phyloP scores from a whole-genome alignment of 2,888 invertebrate species.

The Trichogramma evanescens region DNA sequence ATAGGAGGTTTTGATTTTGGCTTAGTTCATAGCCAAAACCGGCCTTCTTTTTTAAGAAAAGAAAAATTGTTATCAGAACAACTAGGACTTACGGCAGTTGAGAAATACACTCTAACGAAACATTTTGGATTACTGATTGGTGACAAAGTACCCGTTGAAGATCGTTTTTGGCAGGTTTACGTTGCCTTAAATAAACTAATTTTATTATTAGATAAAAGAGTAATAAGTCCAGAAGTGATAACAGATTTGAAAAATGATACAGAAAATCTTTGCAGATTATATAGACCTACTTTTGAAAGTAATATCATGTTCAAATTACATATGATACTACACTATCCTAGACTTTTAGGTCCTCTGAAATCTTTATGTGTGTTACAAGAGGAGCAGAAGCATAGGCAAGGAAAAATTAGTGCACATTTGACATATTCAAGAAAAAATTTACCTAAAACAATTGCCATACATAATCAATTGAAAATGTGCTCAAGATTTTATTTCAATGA shows the following conservation, averaged over 20 bases:
- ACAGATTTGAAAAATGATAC: not conserved
- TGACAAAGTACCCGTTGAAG: constrained; percentile 11
- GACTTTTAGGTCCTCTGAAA: no score
- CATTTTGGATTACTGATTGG: constrained; percentile 17
- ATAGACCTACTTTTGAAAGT: not conserved
- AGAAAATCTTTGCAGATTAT: not conserved
- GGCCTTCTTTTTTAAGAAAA: constrained; percentile 3
- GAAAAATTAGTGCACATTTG: no score
- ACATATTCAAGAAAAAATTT: no score
- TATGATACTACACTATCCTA: no score
- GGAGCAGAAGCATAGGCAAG: no score
- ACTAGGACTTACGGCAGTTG: constrained; percentile 14
- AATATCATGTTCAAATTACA: no score
- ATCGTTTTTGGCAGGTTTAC: constrained; percentile 10
- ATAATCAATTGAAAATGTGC: no score
- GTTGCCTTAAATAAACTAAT: not conserved
- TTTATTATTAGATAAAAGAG: not conserved
- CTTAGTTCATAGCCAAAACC: constrained; percentile 4
- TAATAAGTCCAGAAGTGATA: not conserved
- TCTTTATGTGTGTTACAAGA: no score
- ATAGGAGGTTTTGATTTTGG: constrained; percentile 19
- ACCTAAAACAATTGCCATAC: no score
- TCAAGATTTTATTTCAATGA: no score
- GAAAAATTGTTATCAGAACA: not conserved
- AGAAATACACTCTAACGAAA: constrained; percentile 16